Conservation (phyloP, 2,113 vertebrate species). For the Gallinago paraguaiae region DNA sequence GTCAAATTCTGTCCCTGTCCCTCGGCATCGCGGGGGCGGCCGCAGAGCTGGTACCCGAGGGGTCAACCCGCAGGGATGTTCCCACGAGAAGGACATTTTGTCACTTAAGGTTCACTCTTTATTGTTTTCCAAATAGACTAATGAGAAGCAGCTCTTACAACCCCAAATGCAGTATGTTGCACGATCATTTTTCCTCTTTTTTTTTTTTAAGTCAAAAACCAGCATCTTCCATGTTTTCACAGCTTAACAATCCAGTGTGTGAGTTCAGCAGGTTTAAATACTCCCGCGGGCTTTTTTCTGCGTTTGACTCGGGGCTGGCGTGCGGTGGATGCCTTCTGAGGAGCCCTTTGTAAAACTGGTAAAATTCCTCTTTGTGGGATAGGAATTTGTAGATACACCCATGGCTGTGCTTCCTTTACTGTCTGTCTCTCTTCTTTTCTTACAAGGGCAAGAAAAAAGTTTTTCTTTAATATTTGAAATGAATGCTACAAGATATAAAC, state of each 20-base stretch:
- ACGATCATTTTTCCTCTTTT: fast-evolving
- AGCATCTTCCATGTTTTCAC: not conserved
- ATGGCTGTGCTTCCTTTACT: not conserved
- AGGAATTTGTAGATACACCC: not conserved
- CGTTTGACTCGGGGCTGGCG: fast-evolving
- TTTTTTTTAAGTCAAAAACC: not conserved
- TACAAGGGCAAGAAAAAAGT: not conserved
- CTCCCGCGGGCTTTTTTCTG: not conserved
- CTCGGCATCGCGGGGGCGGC: not conserved
- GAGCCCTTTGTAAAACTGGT: not conserved
- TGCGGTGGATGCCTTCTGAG: fast-evolving
- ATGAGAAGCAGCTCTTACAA: not conserved
- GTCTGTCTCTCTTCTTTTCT: not conserved
- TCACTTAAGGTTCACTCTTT: not conserved
- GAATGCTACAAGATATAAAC: not conserved
- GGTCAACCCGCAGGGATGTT: fast-evolving
- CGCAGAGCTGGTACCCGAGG: not conserved
- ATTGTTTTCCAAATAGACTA: not conserved
- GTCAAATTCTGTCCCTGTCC: not conserved
- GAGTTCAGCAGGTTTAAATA: not conserved
- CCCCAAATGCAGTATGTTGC: not conserved
- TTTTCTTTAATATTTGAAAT: not conserved
- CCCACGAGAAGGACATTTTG: not conserved
- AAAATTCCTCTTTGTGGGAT: not conserved
- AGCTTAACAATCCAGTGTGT: not conserved